These are phyloP conservation scores for Acholoe squamosa DNA, from an alignment of 2,888 invertebrate species.

Conservation along the genomic window DNA sequence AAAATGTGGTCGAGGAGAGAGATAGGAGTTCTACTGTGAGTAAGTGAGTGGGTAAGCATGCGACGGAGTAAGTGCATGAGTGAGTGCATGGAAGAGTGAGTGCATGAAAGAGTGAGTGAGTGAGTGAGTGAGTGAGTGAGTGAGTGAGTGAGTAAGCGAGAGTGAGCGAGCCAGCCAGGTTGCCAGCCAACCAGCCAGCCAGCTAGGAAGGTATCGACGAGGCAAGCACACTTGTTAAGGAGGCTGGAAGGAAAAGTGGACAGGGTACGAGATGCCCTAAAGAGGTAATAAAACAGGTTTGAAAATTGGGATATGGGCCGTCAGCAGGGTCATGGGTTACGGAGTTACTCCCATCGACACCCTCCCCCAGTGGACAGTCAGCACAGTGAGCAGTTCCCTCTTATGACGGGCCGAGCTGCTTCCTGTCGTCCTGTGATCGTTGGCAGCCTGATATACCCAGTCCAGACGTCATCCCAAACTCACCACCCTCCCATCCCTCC, in stretches of 20 bases:
- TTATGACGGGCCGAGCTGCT: not conserved
- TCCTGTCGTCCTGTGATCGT: not conserved
- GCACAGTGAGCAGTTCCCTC: conserved; percentile 9
- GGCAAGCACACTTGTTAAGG: too few relatives aligned
- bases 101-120: too few relatives aligned
- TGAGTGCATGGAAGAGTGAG: too few relatives aligned
- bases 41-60: not conserved
- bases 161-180: too few relatives aligned
- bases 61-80: not conserved
- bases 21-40: not conserved
- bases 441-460: not conserved
- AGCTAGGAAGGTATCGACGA: too few relatives aligned
- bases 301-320: not conserved
- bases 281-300: too few relatives aligned
- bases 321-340: not conserved
- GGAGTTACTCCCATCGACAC: not conserved
- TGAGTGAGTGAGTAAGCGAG: too few relatives aligned
- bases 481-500: not conserved
- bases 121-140: too few relatives aligned
- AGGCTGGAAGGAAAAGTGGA: too few relatives aligned
- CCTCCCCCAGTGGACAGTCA: not conserved
- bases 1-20: not conserved
- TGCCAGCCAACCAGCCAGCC: too few relatives aligned
- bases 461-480: not conserved
- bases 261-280: too few relatives aligned